Percentiles rank a stretch among this genome's conserved stretches.
Conservation (phyloP, 2,888 invertebrate genomes). For the Lumbricus terrestris region DNA sequence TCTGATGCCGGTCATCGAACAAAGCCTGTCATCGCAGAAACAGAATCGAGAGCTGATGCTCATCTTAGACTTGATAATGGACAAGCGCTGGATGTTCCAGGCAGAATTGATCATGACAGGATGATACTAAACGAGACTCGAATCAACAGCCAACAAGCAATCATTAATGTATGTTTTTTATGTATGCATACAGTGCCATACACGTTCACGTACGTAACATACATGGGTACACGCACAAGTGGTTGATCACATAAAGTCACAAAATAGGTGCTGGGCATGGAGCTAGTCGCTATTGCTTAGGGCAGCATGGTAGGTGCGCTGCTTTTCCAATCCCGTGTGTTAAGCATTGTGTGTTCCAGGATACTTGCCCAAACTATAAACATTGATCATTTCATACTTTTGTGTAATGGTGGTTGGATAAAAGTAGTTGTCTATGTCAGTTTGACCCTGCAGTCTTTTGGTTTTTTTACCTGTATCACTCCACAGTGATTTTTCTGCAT, state of each 20-base stretch:
- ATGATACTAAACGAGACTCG: neutral
- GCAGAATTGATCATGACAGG: neutral
- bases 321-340: no score
- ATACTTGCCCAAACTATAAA: neutral
- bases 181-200: no score
- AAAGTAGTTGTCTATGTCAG: no score
- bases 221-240: neutral
- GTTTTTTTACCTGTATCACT: no score
- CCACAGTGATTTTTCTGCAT: no score
- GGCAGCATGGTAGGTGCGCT: no score
- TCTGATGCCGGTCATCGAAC: neutral
- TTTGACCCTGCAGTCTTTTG: no score
- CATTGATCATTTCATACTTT: no score
- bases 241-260: neutral
- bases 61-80: neutral
- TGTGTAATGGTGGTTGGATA: no score
- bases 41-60: neutral
- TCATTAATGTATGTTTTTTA: neutral
- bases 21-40: neutral
- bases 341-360: neutral
- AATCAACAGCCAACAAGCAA: neutral
- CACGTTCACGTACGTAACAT: neutral
- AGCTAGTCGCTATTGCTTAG: no score
- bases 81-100: neutral
- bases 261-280: neutral